Evolutionary conservation across 1,140 invertebrate species (phyloP), one percentile per base, ranked within the genome.

Genomic region (Gyrodactylus salaris): DNA sequence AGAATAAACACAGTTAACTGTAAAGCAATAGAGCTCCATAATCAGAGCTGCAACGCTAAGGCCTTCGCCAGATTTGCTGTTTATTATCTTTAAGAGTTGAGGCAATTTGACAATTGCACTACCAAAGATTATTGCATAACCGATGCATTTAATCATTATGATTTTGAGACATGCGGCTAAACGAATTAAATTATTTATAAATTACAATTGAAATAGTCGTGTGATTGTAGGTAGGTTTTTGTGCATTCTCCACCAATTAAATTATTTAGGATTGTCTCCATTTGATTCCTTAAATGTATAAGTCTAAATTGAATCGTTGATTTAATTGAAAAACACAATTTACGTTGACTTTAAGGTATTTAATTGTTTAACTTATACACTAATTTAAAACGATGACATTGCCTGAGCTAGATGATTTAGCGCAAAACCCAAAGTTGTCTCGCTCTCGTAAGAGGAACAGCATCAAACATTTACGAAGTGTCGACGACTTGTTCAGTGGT

Each of bases 31-130:
- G 19, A 73, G 26, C 68, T 73, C 72, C 2, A 68, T 26, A 1
- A 69, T 23, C n/a, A 23, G 34, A 16, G 21, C 68, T 23, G 2
- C 23, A 22, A 24, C 20, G 26, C 34, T 68, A 21, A 73, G 21
- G 7, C 72, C 72, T 22, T 69, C 34, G n/a, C 21, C 68, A 69
- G 26, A 34, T 7, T 26, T 26, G 26, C 72, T 26, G 1, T 73
- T 73, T 1, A 73, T 22, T 23, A 73, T 69, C 26, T 73, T 73
- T 1, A 73, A 1, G n/a, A 73, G 21, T 25, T 73, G 72, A 25
- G 72, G 72, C 26, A 73, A 26, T 69, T 73, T 73, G 25, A 73
- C 72, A 23, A 68, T 2, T 25, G 26, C 26, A 71, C 21, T 71
- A 19, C 70, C 70, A 71, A 25, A 20, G 26, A 71, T 71, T 7